Base-by-base conservation (phyloP, 1,140 invertebrate genomes). In the Papilio dardanus region DNA sequence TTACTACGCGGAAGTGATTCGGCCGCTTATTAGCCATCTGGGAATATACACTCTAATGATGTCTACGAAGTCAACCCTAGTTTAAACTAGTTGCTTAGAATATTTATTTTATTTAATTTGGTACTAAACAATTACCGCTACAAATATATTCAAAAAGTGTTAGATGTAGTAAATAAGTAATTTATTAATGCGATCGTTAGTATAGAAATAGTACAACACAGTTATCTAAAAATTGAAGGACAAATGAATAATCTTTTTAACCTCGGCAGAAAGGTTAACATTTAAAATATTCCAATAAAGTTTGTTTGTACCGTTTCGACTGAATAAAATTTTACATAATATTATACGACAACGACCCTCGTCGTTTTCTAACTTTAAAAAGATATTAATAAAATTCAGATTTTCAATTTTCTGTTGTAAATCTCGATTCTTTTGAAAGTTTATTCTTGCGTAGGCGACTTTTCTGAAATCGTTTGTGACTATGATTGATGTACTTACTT, bases 1-100 rank as follows among this genome's bases (percentile, higher is more conserved):
- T 69, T 40, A 69, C 67, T 69, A 40, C 37, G 67, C 67, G 67
- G 67, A 69, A 69, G 67, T 40, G 21, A 69, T 69, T 69, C 67
- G 37, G 67, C 37, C 19, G 24, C 67, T 69, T 40, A 69, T 69
- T 69, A 69, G 67, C 31, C 67, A 69, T 69, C 67, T 69, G 67
- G 67, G 67, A 69, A 69, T 69, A 69, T 69, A 19, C 35, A 69
- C 67, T 28, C 54, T 62, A 62, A 62, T 62, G 54, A 62, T 62
- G 19, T 40, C 35, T 68, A 35, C 37, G 66, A 33, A 16, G 33
- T 69, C 67, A 69, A 69, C 19, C 37, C 10, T 69, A 12, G 37
- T 40, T 69, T 42, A 62, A 62, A 62, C 24, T 12, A 62, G 24
- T 62, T 62, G 24, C 21, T 62, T 62, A 62, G 24, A 28, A 62